Conservation (phyloP, 2,888 invertebrate species). For the Laothoe populi region DNA sequence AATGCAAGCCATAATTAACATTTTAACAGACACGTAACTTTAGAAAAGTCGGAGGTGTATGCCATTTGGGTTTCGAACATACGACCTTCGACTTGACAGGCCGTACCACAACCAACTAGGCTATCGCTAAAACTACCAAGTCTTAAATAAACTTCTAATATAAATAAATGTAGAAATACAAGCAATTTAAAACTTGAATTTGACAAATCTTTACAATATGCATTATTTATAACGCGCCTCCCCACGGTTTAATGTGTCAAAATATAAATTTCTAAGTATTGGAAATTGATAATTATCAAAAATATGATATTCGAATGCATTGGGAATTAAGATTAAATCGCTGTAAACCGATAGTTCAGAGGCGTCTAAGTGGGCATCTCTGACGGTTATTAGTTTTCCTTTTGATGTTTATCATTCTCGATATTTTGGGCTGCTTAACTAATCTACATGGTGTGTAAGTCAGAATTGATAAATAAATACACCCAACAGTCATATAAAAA, state of each 20-base stretch:
- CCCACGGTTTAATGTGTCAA: slow-evolving; percentile 5
- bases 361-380: slow-evolving; percentile 4
- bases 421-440: background rate
- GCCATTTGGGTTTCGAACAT: too few relatives aligned
- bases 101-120: too few relatives aligned
- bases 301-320: slow-evolving; percentile 2
- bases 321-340: slow-evolving; percentile 2
- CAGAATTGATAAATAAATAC: background rate
- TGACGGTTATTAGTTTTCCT: background rate
- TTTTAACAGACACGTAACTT: too few relatives aligned
- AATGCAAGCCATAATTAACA: too few relatives aligned
- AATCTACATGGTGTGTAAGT: too few relatives aligned
- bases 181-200: background rate
- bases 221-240: background rate
- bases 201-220: background rate
- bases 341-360: slow-evolving; percentile 8
- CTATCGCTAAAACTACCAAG: too few relatives aligned
- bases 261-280: slow-evolving; percentile 22
- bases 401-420: background rate
- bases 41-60: too few relatives aligned
- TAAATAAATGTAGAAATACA: background rate
- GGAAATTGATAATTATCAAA: slow-evolving; percentile 31
- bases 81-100: too few relatives aligned
- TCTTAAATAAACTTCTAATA: too few relatives aligned
- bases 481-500: background rate